Conservation (phyloP, 2,888 invertebrate genomes). For the Trisateles emortualis region DNA sequence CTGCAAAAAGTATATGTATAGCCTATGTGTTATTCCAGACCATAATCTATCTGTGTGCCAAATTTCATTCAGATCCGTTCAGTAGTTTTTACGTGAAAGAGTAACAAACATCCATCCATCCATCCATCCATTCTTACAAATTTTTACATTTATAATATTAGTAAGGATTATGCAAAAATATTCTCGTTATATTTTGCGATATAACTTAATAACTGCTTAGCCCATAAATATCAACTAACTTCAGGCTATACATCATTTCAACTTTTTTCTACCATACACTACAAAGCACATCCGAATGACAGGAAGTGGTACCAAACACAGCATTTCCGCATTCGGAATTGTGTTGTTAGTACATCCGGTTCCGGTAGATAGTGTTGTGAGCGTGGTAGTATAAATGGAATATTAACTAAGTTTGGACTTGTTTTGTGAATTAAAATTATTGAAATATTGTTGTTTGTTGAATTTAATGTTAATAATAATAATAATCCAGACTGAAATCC, state of each 20-base stretch:
- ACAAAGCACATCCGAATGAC: constrained; percentile 45
- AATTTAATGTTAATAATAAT: no score
- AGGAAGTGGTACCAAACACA: constrained; percentile 55
- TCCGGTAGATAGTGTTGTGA: constrained; percentile 48
- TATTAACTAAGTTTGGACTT: constrained; percentile 28
- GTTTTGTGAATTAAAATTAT: constrained; percentile 18
- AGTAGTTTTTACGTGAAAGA: no score
- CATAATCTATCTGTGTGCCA: no score
- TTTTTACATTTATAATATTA: no score
- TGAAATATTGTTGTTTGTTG: background rate
- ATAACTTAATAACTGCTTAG: background rate
- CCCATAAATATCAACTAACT: constrained; percentile 14
- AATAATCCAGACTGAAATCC: no score
- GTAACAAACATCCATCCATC: no score
- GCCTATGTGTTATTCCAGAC: no score
- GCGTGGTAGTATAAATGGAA: constrained; percentile 26
- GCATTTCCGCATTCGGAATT: constrained; percentile 52
- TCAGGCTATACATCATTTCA: constrained; percentile 33
- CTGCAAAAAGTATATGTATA: no score
- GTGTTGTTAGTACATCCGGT: constrained; percentile 50
- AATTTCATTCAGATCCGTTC: no score
- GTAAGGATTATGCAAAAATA: no score
- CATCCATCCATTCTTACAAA: no score
- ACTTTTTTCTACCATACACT: constrained; percentile 41
- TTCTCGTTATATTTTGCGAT: background rate